A percentile compares a stretch with the other conserved stretches of the same genome.
Evolutionary conservation across 2,797 vertebrate species (phyloP).

Genomic region (Octomys mimax): DNA sequence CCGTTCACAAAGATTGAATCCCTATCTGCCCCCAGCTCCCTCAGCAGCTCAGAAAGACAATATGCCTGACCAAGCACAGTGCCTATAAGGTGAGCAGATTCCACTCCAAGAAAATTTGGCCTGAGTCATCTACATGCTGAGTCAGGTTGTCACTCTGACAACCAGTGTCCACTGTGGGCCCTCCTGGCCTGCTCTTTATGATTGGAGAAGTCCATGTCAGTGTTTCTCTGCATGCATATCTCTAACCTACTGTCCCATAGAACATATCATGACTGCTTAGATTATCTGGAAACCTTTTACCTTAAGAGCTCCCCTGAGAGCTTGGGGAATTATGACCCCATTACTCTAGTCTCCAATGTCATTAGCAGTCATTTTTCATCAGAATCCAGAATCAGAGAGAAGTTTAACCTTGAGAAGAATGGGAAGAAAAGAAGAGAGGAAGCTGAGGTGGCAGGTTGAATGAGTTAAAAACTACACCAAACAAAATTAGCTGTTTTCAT

Average conservation of each 20-base stretch:
- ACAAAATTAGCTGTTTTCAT: neutral
- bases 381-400: neutral
- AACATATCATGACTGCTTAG: neutral
- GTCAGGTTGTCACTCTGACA: neutral
- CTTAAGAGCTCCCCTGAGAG: neutral
- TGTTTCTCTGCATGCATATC: too few species aligned
- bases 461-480: neutral
- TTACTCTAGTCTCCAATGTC: neutral
- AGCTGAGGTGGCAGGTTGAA: neutral
- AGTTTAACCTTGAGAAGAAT: neutral
- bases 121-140: neutral
- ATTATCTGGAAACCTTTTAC: neutral
- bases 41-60: neutral
- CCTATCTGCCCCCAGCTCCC: neutral
- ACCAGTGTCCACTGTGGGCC: neutral
- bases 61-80: neutral
- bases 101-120: neutral
- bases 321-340: neutral
- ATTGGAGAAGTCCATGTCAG: neutral
- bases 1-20: neutral
- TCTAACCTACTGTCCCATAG: neutral
- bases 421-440: neutral
- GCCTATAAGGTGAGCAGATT: neutral
- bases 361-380: neutral
- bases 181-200: neutral